Evolutionary conservation across 2,113 vertebrate species (phyloP).

Genomic region (Synchiropus splendidus): DNA sequence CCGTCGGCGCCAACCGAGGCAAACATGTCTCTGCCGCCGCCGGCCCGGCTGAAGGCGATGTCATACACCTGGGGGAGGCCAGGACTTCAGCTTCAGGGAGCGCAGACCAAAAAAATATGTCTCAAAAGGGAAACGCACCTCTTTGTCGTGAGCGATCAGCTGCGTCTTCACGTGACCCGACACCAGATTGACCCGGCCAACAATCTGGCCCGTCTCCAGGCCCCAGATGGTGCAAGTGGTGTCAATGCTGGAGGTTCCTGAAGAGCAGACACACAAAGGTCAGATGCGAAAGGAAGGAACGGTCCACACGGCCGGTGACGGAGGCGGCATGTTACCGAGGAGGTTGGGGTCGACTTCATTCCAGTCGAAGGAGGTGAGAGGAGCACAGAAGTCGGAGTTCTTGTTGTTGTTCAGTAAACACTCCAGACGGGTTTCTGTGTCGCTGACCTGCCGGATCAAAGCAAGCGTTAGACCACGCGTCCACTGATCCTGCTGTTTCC

Average conservation of each 20-base stretch:
- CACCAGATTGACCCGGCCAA: constrained; percentile 92
- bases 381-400: constrained; percentile 98
- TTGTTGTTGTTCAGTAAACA: constrained; percentile 99
- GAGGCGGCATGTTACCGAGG: constrained; percentile 70
- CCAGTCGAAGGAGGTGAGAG: constrained; percentile 97
- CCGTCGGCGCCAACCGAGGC: constrained; percentile 95
- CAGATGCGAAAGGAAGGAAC: not conserved
- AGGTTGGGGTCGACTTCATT: constrained; percentile 98
- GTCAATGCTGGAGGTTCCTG: constrained; percentile 96
- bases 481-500: not conserved
- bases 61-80: constrained; percentile 81
- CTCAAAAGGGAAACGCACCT: constrained; percentile 53
- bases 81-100: not conserved
- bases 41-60: constrained; percentile 94
- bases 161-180: constrained; percentile 98
- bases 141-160: constrained; percentile 97
- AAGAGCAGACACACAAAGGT: not conserved
- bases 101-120: too few relatives aligned
- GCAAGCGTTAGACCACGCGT: not conserved
- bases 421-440: constrained; percentile 94
- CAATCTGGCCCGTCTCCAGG: constrained; percentile 89
- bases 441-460: constrained; percentile 75
- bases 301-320: not conserved
- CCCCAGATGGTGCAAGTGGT: constrained; percentile 99
- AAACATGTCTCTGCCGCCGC: constrained; percentile 95